Percentiles rank a stretch among this genome's conserved stretches.
Evolutionary conservation across 2,888 invertebrate species (phyloP).

Genomic region (Neocrepidodera transversa): DNA sequence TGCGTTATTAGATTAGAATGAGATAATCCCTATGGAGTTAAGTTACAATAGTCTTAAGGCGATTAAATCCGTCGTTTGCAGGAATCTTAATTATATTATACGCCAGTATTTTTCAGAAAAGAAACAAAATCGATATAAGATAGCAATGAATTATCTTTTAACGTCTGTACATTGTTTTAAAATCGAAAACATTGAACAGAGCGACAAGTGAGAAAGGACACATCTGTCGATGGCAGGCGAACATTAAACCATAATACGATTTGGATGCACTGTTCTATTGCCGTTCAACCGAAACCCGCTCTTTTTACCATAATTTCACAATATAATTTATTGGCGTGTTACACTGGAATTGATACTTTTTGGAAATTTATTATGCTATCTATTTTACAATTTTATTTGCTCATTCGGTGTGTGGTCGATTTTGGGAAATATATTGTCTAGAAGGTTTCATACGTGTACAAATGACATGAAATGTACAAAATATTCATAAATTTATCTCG

Average conservation of each 20-base stretch:
- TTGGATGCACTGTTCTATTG: slow-evolving; percentile 25
- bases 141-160: slow-evolving; percentile 15
- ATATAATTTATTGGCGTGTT: slow-evolving; percentile 36
- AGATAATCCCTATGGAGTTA: slow-evolving; percentile 20
- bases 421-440: slow-evolving; percentile 3
- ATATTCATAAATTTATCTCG: too few relatives aligned
- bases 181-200: slow-evolving; percentile 21
- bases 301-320: slow-evolving; percentile 35
- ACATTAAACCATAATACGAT: slow-evolving; percentile 31
- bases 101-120: too few relatives aligned
- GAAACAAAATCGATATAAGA: too few relatives aligned
- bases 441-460: neutral
- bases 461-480: too few relatives aligned
- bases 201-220: slow-evolving; percentile 24
- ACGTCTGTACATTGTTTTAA: slow-evolving; percentile 20
- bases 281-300: slow-evolving; percentile 18
- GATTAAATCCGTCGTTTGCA: slow-evolving; percentile 4
- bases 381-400: slow-evolving; percentile 31
- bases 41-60: slow-evolving; percentile 21
- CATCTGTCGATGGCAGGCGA: slow-evolving; percentile 23
- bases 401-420: slow-evolving; percentile 1
- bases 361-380: slow-evolving; percentile 31
- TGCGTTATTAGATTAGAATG: slow-evolving; percentile 20
- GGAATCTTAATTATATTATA: too few relatives aligned
- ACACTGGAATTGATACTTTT: slow-evolving; percentile 31